Base-by-base conservation (phyloP, 2,113 vertebrate species). In the Tragulus kanchil region DNA sequence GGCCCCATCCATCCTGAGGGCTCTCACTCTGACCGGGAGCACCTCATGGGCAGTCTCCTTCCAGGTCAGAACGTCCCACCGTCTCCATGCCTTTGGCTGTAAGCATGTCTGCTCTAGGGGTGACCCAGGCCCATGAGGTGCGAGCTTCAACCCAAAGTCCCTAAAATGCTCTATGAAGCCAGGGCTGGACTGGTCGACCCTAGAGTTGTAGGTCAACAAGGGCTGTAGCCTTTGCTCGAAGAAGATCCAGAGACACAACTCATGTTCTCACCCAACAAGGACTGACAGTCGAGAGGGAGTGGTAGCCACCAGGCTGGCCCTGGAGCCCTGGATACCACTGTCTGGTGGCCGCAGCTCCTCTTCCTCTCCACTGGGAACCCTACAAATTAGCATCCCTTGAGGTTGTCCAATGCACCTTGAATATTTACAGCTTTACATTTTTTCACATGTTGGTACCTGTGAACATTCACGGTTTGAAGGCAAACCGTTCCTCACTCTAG, bases 1-100 rank as follows among this genome's bases (percentile, higher is more conserved):
- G n/a, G 54, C 23, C 50, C 79, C 9, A 11, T 4, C 28, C 3
- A 11, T 17, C 36, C 45, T 36, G 0, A 0, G 3, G 15, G 64
- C 19, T 58, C 69, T 61, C n/a, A 64, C 85, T 89, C 26, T 64
- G n/a, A 65, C 3, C 52, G 9, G 21, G 3, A 5, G 25, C 11
- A 56, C 52, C 48, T 96, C 86, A 10, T 15, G 67, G 56, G n/a
- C n/a, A n/a, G n/a, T n/a, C n/a, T n/a, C n/a, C n/a, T n/a, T n/a
- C n/a, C n/a, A n/a, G n/a, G n/a, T n/a, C n/a, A n/a, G n/a, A n/a
- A n/a, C n/a, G n/a, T 31, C 21, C 81, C 6, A 4, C 50, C 6
- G 10, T 6, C 16, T 61, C 59, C 21, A 26, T 36, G 59, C 19
- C 31, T 15, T 50, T 1, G 2, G 26, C 52, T 36, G 54, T 48